Evolutionary conservation across 2,797 vertebrate genomes (phyloP), one percentile per base, ranked within the genome.

Genomic region (Streptopelia turtur): DNA sequence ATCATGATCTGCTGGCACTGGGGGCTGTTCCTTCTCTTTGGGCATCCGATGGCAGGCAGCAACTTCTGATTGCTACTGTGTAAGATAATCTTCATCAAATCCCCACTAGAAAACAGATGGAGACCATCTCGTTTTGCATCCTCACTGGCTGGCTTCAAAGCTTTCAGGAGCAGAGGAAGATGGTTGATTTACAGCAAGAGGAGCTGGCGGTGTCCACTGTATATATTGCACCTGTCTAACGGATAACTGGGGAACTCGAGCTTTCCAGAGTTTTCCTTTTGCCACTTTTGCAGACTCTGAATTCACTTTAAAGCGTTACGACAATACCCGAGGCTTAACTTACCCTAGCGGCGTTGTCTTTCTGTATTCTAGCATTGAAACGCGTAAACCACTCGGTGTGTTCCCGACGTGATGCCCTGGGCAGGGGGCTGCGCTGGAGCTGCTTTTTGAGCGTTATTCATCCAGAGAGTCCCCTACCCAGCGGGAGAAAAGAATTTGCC

Each of bases 41-140:
- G 68, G 93, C 57, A 27, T 39, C 89, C 59, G 60, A 56, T 50
- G 37, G 61, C 69, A 85, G 87, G 72, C 95, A 80, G 94, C 92
- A 92, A 13, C 77, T 90, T 89, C 56, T 24, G 8, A 25, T 83
- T 60, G 72, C 71, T 79, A 27, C 39, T 35, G 0, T 4, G 7
- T 64, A 31, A 77, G 55, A 31, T 70, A 22, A 82, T 45, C 10
- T 61, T 43, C 70, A 1, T 61, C 1, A 63, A 45, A 68, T 45
- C 20, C 71, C 56, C 60, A 5, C 61, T 80, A 76, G 79, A 37
- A 72, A 77, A n/a, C 70, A 72, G 95, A 23, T 41, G 83, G 79
- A 83, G 72, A 57, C 65, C 85, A 37, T 11, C 65, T 39, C 72
- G n/a, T 55, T 61, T 49, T 83, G 61, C 68, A 25, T 56, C 87